Conservation (phyloP, 2,888 invertebrate genomes). For the Buathra laborator region DNA sequence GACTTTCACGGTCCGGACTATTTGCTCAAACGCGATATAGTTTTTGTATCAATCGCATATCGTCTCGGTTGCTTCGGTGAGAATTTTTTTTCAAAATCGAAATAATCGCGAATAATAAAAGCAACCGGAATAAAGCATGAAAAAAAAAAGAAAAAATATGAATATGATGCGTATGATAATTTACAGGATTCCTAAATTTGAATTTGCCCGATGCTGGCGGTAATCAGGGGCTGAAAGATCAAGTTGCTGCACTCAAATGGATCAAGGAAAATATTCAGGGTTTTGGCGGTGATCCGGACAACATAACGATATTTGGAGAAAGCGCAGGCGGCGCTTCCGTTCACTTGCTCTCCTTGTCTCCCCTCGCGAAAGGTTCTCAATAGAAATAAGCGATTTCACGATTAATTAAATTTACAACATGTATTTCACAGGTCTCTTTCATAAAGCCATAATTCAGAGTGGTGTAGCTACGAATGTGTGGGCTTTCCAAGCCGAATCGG, state of each 20-base stretch:
- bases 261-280: conserved; percentile 76
- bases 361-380: conserved; percentile 75
- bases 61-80: conserved; percentile 73
- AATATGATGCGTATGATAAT: background rate
- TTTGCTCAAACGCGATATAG: conserved; percentile 71
- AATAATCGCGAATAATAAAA: background rate
- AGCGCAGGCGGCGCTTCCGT: conserved; percentile 74
- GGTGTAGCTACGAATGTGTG: conserved; percentile 71
- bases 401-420: background rate
- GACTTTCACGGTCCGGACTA: conserved; percentile 72
- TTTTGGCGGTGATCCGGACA: conserved; percentile 78
- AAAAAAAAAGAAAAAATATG: no score
- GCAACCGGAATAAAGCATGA: background rate
- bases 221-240: conserved; percentile 80
- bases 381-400: background rate
- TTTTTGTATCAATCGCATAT: conserved; percentile 72
- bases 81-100: conserved; percentile 1
- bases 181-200: conserved; percentile 77
- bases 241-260: conserved; percentile 78
- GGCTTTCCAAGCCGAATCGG: conserved; percentile 54
- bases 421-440: conserved; percentile 75
- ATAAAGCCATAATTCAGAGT: conserved; percentile 79
- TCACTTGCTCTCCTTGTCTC: conserved; percentile 74
- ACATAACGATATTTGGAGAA: conserved; percentile 78
- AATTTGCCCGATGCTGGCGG: conserved; percentile 76